Conservation (phyloP, 2,797 vertebrate genomes). For the Pempheris klunzingeri region DNA sequence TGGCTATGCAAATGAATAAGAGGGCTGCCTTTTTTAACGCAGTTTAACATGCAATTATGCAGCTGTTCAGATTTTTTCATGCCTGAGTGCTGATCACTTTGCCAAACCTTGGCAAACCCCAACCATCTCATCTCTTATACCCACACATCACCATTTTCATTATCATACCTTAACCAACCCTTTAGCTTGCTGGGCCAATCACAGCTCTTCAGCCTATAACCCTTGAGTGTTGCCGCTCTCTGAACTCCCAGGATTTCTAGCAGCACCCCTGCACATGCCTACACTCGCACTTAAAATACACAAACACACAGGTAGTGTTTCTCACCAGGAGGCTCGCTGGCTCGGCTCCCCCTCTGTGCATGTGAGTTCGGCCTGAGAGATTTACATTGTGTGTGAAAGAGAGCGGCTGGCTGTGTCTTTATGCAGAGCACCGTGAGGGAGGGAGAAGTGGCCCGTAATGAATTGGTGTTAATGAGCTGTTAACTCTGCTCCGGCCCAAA, state of each 20-base stretch:
- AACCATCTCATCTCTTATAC: background rate
- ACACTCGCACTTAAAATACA: constrained; percentile 49
- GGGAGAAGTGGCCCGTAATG: constrained; percentile 75
- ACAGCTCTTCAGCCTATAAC: constrained; percentile 3
- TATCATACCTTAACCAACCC: background rate
- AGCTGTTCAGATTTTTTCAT: background rate
- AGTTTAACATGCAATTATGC: background rate
- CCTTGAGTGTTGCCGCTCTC: constrained; percentile 26
- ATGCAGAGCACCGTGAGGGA: constrained; percentile 59
- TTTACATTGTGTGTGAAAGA: constrained; percentile 74
- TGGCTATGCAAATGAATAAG: background rate
- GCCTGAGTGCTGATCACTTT: background rate
- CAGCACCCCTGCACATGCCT: constrained; percentile 4
- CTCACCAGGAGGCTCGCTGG: constrained; percentile 43
- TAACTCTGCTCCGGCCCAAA: constrained; percentile 74
- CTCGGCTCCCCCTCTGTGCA: constrained; percentile 46
- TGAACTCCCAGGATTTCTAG: constrained; percentile 11
- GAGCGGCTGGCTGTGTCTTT: constrained; percentile 55
- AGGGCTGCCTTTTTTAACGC: background rate
- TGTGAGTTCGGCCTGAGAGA: constrained; percentile 62
- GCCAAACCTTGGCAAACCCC: background rate
- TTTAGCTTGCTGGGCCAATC: constrained; percentile 12
- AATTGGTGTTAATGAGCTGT: constrained; percentile 85
- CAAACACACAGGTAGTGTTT: constrained; percentile 60
- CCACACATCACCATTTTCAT: background rate